Evolutionary conservation across 1,140 invertebrate species (phyloP).

Genomic region (Rhopalosiphum padi): DNA sequence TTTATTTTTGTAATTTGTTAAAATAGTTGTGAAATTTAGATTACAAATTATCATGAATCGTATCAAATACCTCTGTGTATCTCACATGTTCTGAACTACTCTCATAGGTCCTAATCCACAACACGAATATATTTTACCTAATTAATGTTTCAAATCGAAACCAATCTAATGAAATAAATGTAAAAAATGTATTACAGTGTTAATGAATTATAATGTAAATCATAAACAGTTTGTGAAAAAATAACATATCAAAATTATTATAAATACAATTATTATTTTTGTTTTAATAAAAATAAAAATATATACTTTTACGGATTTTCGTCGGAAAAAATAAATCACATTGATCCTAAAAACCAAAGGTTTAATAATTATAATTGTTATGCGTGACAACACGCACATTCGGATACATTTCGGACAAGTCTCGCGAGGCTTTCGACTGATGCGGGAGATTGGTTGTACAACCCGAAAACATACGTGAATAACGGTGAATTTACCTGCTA

Average conservation of each 20-base stretch:
- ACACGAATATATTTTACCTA: neutral
- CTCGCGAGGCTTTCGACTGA: neutral
- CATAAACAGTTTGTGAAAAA: too few relatives aligned
- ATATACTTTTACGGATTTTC: neutral
- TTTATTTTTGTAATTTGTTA: neutral
- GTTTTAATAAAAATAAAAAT: neutral
- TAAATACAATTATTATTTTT: too few relatives aligned
- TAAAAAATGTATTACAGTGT: neutral
- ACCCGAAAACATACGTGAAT: neutral
- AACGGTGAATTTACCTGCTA: neutral
- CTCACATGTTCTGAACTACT: neutral
- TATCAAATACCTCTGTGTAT: too few relatives aligned
- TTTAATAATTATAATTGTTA: neutral
- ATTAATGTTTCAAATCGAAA: too few relatives aligned
- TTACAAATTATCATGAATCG: too few relatives aligned
- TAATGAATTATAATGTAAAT: too few relatives aligned
- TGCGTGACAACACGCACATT: neutral
- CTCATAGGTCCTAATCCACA: neutral
- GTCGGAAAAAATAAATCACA: neutral
- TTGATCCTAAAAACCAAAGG: neutral
- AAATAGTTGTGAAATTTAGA: neutral
- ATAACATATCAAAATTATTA: neutral
- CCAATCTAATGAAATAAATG: neutral
- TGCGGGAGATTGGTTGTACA: neutral
- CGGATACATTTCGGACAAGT: neutral